Conservation (phyloP, 2,888 invertebrate genomes). For the Branchinecta sandiegonensis region DNA sequence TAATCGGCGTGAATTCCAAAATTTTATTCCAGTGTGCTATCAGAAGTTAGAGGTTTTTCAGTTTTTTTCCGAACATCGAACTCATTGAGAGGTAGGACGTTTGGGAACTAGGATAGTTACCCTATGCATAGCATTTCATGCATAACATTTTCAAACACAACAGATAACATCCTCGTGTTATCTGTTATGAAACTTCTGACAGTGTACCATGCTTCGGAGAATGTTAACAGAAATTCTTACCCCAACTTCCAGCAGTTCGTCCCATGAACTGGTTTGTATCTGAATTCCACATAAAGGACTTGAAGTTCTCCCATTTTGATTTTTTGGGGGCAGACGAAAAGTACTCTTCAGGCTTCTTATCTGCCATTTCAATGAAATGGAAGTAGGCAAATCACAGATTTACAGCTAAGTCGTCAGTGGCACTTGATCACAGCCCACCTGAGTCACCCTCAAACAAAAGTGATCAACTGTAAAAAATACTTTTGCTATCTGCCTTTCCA, state of each 20-base stretch:
- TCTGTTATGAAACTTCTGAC: no score
- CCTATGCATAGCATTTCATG: no score
- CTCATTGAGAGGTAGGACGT: no score
- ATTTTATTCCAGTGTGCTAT: no score
- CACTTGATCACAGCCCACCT: neutral
- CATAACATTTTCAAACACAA: no score
- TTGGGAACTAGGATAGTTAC: no score
- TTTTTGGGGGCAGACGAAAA: conserved; percentile 64
- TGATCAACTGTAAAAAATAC: neutral
- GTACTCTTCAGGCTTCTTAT: conserved; percentile 57
- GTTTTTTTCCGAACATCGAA: no score
- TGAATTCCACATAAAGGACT: conserved; percentile 74
- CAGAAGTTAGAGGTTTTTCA: no score
- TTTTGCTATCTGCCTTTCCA: neutral
- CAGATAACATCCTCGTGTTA: no score
- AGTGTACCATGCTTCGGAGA: no score
- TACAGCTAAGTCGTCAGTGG: no score
- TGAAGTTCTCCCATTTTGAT: conserved; percentile 70
- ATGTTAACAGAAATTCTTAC: conserved; percentile 40
- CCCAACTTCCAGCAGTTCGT: conserved; percentile 84
- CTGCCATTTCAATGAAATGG: conserved; percentile 45
- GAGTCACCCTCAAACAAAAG: conserved; percentile 1
- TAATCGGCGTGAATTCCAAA: no score
- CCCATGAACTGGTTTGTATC: conserved; percentile 83
- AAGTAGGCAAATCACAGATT: neutral